Evolutionary conservation across 1,140 invertebrate genomes (phyloP), one percentile per base, ranked within the genome.

Genomic region (Caligus rogercresseyi): DNA sequence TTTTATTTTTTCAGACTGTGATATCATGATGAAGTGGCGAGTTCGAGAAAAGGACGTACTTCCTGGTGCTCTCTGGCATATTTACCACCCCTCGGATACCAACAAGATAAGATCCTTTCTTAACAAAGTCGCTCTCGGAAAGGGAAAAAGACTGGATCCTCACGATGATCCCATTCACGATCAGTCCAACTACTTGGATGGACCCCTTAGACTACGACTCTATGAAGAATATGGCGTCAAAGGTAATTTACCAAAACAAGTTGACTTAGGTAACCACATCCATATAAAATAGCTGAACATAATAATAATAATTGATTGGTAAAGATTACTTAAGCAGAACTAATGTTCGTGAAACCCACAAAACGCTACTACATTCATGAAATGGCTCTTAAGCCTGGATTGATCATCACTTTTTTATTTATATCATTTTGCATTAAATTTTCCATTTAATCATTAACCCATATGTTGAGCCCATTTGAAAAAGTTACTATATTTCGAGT

Each of bases 81-180:
- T 98, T 67, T 98, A 91, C 72, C 83, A 89, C 66, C 87, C 92
- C 0, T 78, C 83, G 16, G 93, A 97, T 75, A 90, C 92, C 1
- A 90, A 96, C 72, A 94, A 93, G 72, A 96, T 98, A 67, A 79
- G 92, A 25, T 89, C 95, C 74, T 79, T 96, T 31, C 77, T 98
- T 0, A 92, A 94, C 69, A 87, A 90, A 68, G 61, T 92, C 23
- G 86, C 87, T 14, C 77, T 91, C 53, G 92, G 95, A 74, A 80
- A 83, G 52, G 91, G 91, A 1, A 84, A 84, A 56, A 76, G 82
- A 20, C 78, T 93, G n/a, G 87, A 91, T 67, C 82, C 87, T 0
- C 82, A 92, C 72, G 87, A 94, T 73, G 93, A 98, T 78, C 89
- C 93, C 0, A 96, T 97, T 67, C 93, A 97, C 72, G 92, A 97